Evolutionary conservation across 1,140 invertebrate genomes (phyloP).

Genomic region (Caenorhabditis brenneri): DNA sequence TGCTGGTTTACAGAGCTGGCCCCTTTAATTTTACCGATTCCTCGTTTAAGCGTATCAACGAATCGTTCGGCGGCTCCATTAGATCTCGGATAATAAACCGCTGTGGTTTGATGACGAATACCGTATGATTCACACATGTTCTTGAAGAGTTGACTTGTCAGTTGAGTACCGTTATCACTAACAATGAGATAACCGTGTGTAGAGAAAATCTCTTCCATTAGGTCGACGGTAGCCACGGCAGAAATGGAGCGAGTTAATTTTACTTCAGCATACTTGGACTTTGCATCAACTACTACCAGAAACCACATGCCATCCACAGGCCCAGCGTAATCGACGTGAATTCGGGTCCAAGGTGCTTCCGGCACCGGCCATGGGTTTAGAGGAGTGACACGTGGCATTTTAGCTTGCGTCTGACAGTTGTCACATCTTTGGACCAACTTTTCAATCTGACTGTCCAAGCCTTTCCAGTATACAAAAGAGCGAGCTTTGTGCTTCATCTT

Average conservation of each 20-base stretch:
- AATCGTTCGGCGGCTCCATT: background rate
- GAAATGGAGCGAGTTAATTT: too few species aligned
- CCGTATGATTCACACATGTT: background rate
- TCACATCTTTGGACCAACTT: background rate
- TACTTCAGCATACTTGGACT: too few species aligned
- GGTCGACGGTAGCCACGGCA: too few species aligned
- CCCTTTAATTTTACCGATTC: background rate
- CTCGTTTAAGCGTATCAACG: background rate
- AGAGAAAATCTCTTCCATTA: background rate
- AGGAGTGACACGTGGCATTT: background rate
- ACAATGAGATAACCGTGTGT: background rate
- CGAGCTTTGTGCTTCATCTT: constrained; percentile 72
- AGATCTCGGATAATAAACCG: background rate
- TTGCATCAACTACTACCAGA: too few species aligned
- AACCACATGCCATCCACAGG: too few species aligned
- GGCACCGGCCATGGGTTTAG: constrained; percentile 56
- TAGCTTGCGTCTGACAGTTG: background rate
- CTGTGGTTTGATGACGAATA: background rate
- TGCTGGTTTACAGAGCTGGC: background rate
- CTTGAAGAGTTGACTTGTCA: background rate
- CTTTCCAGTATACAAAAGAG: constrained; percentile 72
- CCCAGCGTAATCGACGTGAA: constrained; percentile 72
- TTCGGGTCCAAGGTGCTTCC: constrained; percentile 64
- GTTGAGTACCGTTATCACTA: background rate
- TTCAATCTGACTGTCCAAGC: constrained; percentile 57